These are phyloP conservation scores for Caracal caracal DNA, from an alignment of 2,113 vertebrate genomes.

Conservation along the genomic window DNA sequence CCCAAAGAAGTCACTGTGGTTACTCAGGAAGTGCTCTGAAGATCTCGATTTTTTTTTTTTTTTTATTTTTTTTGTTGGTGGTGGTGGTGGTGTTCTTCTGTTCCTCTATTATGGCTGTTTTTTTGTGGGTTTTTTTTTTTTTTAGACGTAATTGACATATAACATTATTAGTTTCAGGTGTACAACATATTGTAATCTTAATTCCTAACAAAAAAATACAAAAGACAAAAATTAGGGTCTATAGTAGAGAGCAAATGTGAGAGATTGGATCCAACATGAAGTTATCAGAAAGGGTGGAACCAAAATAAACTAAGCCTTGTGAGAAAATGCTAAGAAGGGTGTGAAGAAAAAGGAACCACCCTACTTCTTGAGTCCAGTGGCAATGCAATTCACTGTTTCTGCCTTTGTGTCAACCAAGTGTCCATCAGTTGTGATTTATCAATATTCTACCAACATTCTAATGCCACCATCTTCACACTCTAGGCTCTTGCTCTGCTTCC, in stretches of 20 bases:
- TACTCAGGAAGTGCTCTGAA: background rate
- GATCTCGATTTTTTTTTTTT: background rate
- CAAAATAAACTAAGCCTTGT: background rate
- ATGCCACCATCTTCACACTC: background rate
- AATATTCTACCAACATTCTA: background rate
- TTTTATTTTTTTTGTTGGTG: fast-evolving
- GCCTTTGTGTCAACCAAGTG: background rate
- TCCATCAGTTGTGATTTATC: background rate
- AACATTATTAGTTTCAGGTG: background rate
- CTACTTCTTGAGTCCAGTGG: background rate
- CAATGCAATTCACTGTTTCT: background rate
- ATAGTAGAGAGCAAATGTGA: background rate
- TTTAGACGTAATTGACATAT: background rate
- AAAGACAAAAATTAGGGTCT: background rate
- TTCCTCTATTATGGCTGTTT: background rate
- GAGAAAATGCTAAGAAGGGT: background rate
- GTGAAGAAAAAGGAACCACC: background rate
- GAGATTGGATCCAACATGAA: background rate
- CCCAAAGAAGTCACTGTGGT: background rate
- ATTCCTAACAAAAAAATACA: background rate
- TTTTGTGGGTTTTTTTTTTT: background rate
- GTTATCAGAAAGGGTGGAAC: background rate
- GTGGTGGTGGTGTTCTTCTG: background rate
- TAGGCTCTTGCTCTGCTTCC: background rate
- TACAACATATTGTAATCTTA: background rate